Base-by-base conservation (phyloP, 2,113 vertebrate genomes). In the Gymnogyps californianus region DNA sequence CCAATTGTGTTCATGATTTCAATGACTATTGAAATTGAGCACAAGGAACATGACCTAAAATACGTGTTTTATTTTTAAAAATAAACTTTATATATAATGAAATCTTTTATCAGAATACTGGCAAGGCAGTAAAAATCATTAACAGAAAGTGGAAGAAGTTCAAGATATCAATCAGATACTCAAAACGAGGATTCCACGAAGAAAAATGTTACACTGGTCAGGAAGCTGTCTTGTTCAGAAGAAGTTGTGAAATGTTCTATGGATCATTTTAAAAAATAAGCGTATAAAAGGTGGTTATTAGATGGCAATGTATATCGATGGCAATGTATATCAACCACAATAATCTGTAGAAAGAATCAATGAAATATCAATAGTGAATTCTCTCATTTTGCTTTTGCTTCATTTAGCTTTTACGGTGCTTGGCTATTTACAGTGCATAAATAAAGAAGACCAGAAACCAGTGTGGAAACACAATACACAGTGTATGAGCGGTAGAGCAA, bases 61-160 rank as follows among this genome's bases (percentile, higher is more conserved):
- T 10, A 1, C 1, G 2, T 11, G 8, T 28, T 79, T 32, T 22
- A 3, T 78, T 78, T 61, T 28, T 16, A 29, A 54, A 61, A 52
- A 15, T 0, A 21, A 51, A 8, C 1, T 16, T 34, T 7, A 10
- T 15, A 1, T 34, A 2, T 16, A 62, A 31, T 16, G 1, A 67
- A 66, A 49, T 18, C 1, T 54, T 58, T 36, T 54, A 14, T 28
- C 15, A 67, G 31, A 46, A 17, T 46, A 40, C 3, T 55, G 9
- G 1, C 4, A 87, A 69, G 4, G 13, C 17, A 83, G 59, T 47
- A 38, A 61, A 76, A 96, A 38, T 16, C 11, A 19, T 34, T 62
- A n/a, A 22, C 4, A 38, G 24, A 51, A 62, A 22, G 8, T 22
- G 25, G 25, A 38, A 55, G 26, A 51, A 69, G 7, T 51, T 49